Evolutionary conservation across 2,797 vertebrate species (phyloP).

Genomic region (Galago senegalensis): DNA sequence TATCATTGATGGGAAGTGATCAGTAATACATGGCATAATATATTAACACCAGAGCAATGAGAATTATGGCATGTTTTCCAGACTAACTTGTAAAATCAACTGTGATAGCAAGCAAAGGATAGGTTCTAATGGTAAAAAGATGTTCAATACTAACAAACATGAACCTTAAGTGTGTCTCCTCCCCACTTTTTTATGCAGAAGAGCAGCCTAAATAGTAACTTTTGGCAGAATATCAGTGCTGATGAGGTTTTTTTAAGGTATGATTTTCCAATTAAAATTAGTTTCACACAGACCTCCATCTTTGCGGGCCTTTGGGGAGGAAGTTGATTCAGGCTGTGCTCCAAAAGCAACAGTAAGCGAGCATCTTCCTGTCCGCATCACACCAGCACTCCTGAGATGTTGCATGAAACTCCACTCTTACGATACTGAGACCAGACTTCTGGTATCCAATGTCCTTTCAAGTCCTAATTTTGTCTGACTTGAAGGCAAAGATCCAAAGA

Average conservation of each 20-base stretch:
- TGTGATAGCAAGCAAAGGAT: conserved; percentile 69
- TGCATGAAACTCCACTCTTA: conserved; percentile 1
- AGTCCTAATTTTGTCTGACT: background rate
- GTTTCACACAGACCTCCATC: conserved; percentile 43
- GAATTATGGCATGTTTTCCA: conserved; percentile 75
- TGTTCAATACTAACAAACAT: conserved; percentile 50
- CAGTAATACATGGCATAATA: conserved; percentile 60
- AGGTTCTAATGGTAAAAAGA: conserved; percentile 67
- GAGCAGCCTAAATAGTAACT: conserved; percentile 23
- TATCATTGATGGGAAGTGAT: conserved; percentile 29
- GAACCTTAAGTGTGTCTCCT: background rate
- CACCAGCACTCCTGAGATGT: background rate
- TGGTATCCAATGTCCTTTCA: background rate
- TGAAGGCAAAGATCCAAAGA: background rate
- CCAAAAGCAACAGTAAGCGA: background rate
- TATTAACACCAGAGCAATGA: conserved; percentile 60
- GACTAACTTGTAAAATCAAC: conserved; percentile 60
- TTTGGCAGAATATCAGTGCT: conserved; percentile 15
- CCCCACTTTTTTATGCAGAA: background rate
- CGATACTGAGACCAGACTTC: background rate
- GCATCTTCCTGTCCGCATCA: background rate
- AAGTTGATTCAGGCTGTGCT: background rate
- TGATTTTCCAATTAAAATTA: conserved; percentile 55
- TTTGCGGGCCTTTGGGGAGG: background rate
- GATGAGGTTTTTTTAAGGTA: conserved; percentile 38